These are phyloP conservation scores for Pyrgilauda ruficollis DNA, from an alignment of 2,113 vertebrate species.

Conservation along the genomic window DNA sequence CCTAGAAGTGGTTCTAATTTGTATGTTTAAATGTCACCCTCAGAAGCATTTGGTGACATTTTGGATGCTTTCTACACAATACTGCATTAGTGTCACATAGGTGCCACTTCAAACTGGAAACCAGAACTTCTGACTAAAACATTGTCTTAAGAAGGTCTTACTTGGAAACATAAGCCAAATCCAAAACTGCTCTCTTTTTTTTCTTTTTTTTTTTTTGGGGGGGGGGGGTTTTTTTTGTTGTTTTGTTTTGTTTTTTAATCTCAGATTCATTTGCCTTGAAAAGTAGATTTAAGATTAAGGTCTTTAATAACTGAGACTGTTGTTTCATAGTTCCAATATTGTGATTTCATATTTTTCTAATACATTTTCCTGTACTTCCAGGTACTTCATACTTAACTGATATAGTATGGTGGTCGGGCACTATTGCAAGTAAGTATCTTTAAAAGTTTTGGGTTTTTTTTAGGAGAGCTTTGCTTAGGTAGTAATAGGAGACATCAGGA, in stretches of 20 bases:
- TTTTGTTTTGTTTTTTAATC: background rate
- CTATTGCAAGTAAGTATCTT: constrained; percentile 88
- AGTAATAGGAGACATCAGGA: background rate
- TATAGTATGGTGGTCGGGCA: constrained; percentile 93
- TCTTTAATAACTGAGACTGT: background rate
- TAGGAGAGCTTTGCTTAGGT: background rate
- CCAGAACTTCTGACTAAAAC: background rate
- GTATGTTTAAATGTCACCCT: background rate
- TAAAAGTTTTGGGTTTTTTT: background rate
- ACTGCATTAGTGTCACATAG: accelerated
- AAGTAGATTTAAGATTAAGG: background rate
- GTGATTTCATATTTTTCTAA: background rate
- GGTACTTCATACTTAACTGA: constrained; percentile 89
- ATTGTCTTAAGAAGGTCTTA: background rate
- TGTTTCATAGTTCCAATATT: background rate
- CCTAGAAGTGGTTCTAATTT: background rate
- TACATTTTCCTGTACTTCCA: constrained; percentile 37
- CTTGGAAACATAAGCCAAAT: background rate
- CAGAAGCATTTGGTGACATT: background rate
- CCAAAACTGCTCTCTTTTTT: background rate
- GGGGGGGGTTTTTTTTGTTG: too few relatives aligned
- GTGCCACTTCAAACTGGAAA: background rate
- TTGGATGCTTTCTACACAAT: background rate
- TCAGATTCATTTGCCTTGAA: background rate
- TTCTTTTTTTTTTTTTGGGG: background rate